Percentiles rank a stretch among this genome's conserved stretches.
phyloP scores from a whole-genome alignment of 2,888 invertebrate species.

The Phorcus lineatus region DNA sequence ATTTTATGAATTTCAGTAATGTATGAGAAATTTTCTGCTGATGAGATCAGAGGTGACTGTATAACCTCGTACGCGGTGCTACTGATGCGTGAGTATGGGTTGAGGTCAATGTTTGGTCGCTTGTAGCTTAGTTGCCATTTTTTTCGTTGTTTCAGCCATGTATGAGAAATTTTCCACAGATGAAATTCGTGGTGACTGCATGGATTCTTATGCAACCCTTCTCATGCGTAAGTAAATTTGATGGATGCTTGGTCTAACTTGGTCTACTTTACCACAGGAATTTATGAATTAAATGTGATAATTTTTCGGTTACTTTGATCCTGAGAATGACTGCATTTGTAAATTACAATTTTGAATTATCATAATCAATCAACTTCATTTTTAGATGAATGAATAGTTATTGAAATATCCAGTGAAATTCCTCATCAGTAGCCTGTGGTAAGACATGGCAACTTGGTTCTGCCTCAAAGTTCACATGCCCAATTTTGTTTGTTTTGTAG shows the following conservation, averaged over 20 bases:
- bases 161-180: slow-evolving; percentile 67
- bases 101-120: neutral
- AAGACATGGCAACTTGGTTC: too few species aligned
- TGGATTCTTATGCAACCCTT: slow-evolving; percentile 68
- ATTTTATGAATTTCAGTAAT: slow-evolving; percentile 59
- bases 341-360: too few species aligned
- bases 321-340: neutral
- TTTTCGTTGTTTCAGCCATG: slow-evolving; percentile 59
- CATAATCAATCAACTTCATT: too few species aligned
- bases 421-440: neutral
- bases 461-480: neutral
- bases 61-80: slow-evolving; percentile 69
- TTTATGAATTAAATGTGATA: too few species aligned
- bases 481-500: too few species aligned
- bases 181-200: slow-evolving; percentile 65
- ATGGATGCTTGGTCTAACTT: too few species aligned
- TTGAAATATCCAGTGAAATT: too few species aligned
- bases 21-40: slow-evolving; percentile 65
- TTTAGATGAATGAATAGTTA: too few species aligned
- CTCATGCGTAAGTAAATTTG: slow-evolving; percentile 70
- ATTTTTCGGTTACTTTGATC: neutral
- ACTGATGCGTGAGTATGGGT: slow-evolving; percentile 65
- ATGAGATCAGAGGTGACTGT: slow-evolving; percentile 66
- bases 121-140: too few species aligned
- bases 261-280: too few species aligned